Conservation (phyloP, 2,888 invertebrate genomes). For the Belgica antarctica region DNA sequence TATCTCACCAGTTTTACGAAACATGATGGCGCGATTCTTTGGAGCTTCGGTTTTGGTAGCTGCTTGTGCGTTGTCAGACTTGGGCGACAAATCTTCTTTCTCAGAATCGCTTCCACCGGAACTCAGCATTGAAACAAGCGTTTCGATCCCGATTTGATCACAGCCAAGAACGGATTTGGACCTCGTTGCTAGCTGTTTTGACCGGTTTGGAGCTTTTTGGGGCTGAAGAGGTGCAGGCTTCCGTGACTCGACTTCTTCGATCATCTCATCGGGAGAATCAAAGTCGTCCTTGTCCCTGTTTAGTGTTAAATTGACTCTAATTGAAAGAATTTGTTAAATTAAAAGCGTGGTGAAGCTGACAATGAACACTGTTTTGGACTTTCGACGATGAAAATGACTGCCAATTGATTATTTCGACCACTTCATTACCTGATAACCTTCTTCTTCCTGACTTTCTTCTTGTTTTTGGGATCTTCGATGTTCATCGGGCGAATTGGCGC, state of each 20-base stretch:
- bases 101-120: constrained; percentile 66
- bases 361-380: background rate
- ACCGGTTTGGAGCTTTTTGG: constrained; percentile 43
- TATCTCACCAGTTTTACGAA: constrained; percentile 53
- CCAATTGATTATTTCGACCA: background rate
- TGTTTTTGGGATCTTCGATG: constrained; percentile 35
- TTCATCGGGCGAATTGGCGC: constrained; percentile 53
- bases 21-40: constrained; percentile 48
- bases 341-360: constrained; percentile 17
- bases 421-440: constrained; percentile 35
- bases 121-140: constrained; percentile 67
- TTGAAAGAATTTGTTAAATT: constrained; percentile 14
- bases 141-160: constrained; percentile 58
- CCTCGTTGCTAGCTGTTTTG: constrained; percentile 47
- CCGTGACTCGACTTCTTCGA: constrained; percentile 46
- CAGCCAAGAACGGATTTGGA: constrained; percentile 51
- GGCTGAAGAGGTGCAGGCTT: constrained; percentile 46
- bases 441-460: constrained; percentile 21
- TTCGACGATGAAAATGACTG: constrained; percentile 5
- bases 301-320: constrained; percentile 44
- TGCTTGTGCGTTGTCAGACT: no score
- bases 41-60: constrained; percentile 46
- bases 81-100: constrained; percentile 52
- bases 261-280: constrained; percentile 43
- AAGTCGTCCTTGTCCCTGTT: constrained; percentile 41